Evolutionary conservation across 2,113 vertebrate species (phyloP), one percentile per base, ranked within the genome.

Genomic region (Platichthys stellatus): DNA sequence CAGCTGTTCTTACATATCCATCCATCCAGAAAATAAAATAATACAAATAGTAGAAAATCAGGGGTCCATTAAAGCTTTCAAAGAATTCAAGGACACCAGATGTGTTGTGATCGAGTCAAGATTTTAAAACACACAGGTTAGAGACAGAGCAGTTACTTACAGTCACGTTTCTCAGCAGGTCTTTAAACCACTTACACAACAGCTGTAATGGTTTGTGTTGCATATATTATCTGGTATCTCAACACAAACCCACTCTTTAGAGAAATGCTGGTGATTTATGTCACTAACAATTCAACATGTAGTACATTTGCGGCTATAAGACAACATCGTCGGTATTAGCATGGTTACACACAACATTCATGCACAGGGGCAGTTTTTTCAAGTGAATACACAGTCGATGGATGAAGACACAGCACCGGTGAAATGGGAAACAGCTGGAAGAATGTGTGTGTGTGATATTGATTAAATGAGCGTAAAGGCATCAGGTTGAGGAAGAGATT

Each of bases 371-470:
- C 51, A 45, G 43, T 14, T 45, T 45, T 31, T 15, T 45, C 13
- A 38, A 13, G 43, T 20, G 51, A 20, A 43, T 14, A n/a, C 35
- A 43, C 61, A n/a, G 11, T 3, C 12, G n/a, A 56, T 5, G 0
- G 28, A 35, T 9, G 26, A 21, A 2, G n/a, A 68, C 12, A 38
- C n/a, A 24, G 17, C 18, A 15, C 4, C 2, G 26, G 4, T 21
- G 31, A 43, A 14, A 69, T 12, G 26, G 59, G 59, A 7, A 62
- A 62, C 18, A 45, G 53, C 51, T 54, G 53, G 67, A 69, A 69
- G 64, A 58, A 35, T 18, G 5, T 54, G 8, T 54, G 51, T 54
- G 51, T 54, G 51, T 6, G 51, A 11, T 54, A 3, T 35, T 56
- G 3, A 18, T 26, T 17, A 38, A 10, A 38, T 5, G 31, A 23